These are phyloP conservation scores for Apeltes quadracus DNA, from an alignment of 2,113 vertebrate species.

Conservation along the genomic window DNA sequence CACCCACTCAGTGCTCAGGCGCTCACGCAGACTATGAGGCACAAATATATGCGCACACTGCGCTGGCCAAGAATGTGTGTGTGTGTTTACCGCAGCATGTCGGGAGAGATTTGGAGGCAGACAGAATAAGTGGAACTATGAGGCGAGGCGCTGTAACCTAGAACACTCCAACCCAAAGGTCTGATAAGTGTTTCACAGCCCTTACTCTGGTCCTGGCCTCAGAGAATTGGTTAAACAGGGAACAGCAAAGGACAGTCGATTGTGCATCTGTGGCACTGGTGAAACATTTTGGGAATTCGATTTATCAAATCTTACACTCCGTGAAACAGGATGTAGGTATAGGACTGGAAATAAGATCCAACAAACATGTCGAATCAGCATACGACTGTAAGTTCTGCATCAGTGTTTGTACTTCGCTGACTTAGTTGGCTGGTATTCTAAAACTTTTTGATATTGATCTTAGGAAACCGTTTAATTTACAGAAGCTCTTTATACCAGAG, in stretches of 20 bases:
- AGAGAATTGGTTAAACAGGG: conserved; percentile 18
- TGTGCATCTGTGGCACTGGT: neutral
- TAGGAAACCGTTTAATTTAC: neutral
- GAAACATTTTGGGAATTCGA: neutral
- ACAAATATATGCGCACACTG: conserved; percentile 36
- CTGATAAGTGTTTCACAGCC: conserved; percentile 37
- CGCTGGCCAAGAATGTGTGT: conserved; percentile 28
- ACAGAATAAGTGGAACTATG: conserved; percentile 40
- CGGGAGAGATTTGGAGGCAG: conserved; percentile 41
- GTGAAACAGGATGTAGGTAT: conserved; percentile 2
- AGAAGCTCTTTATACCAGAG: neutral
- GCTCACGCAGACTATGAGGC: conserved; percentile 24
- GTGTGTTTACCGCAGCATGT: conserved; percentile 46
- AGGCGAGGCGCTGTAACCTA: conserved; percentile 36
- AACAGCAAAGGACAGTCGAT: neutral
- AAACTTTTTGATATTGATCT: neutral
- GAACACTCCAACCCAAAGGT: conserved; percentile 46
- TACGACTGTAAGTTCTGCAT: conserved; percentile 24
- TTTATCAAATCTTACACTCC: neutral
- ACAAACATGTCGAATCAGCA: conserved; percentile 12
- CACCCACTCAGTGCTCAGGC: conserved; percentile 37
- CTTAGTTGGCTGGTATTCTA: neutral
- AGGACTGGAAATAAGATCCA: conserved; percentile 1
- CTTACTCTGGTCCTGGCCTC: neutral
- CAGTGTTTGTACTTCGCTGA: conserved; percentile 3